Base-by-base conservation (phyloP, 2,888 invertebrate genomes). In the Hyalella azteca region DNA sequence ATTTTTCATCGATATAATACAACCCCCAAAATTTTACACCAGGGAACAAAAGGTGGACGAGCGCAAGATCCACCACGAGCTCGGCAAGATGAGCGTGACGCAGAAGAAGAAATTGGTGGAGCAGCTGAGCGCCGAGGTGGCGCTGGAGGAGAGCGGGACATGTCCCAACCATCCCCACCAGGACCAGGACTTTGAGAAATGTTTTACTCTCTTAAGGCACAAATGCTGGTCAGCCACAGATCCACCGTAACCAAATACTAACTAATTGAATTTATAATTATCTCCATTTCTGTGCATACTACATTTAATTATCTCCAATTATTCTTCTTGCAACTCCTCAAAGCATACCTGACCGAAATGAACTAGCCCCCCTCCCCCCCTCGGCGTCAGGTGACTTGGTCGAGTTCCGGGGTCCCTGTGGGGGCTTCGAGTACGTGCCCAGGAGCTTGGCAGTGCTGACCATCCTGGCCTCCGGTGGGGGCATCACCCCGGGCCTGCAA, bases 401-500 rank as follows among this genome's bases (percentile, higher is more conserved):
- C 3, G 79, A 81, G 48, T 81, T 85, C 76, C 79, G 80, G n/a
- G 84, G 85, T 5, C 85, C 85, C 19, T 82, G 84, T 73, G 85
- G 85, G 26, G 85, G 85, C 3, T 85, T 85, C 50, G 85, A 85
- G 59, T 84, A 84, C 76, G 26, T 50, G 13, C 54, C 82, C 7
- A 83, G 78, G 50, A 73, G 77, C 60, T 49, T 85, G 77, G 81
- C 85, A n/a, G 66, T 83, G 32, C 41, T 85, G 76, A 83, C 84
- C 0, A 77, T 85, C 15, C 49, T 85, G 32, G 83, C 81, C 3
- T 83, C 84, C 4, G 85, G 85, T 0, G 83, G 82, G 7, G 85
- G 85, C 2, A 80, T 85, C 73, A 85, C 85, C 9, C 85, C 85
- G 2, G 82, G 78, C 36, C 60, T 85, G 73, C 85, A 85, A 79